Base-by-base conservation (phyloP, 2,888 invertebrate genomes). In the Stenolophus ochropezus region DNA sequence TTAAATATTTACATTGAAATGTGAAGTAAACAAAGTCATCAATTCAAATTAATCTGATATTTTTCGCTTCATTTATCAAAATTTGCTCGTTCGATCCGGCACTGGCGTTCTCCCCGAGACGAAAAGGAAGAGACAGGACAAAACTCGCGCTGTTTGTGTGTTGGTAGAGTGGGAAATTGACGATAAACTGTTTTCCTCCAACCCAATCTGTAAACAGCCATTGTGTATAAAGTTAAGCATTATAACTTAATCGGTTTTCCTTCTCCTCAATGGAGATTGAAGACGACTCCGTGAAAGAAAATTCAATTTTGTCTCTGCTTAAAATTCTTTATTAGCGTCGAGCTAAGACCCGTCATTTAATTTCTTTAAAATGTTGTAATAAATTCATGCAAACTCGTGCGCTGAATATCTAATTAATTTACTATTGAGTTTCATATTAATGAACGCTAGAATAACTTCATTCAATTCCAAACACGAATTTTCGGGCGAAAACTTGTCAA, bases 211-310 rank as follows among this genome's bases (percentile, higher is more conserved):
- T 69, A 69, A 69, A 69, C 65, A 69, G 27, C 65, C 33, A 69
- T 69, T 69, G 65, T 69, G 33, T 69, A 69, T 69, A 69, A 69
- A 69, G 65, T 69, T 69, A 33, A 69, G 65, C 65, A 33, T 69
- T 69, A 42, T 69, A 69, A 69, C 65, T 69, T 69, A 69, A 69
- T 69, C 65, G 33, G 65, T 14, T 69, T 69, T 69, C 27, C 65
- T 69, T 69, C 27, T 20, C 42, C 16, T 33, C 18, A 33, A 27
- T 69, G 18, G 33, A 27, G 61, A 61, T 61, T 33, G 65, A 16
- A 69, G 33, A 69, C 16, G 27, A 69, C 18, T 69, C 8, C 11
- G 27, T 33, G 33, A 33, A 65, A 18, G 27, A 33, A 69, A 69
- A 69, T 69, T 69, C 33, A 69, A 69, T 69, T 33, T 69, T 69